Evolutionary conservation across 1,140 invertebrate genomes (phyloP).

Genomic region (Vanessa tameamea): DNA sequence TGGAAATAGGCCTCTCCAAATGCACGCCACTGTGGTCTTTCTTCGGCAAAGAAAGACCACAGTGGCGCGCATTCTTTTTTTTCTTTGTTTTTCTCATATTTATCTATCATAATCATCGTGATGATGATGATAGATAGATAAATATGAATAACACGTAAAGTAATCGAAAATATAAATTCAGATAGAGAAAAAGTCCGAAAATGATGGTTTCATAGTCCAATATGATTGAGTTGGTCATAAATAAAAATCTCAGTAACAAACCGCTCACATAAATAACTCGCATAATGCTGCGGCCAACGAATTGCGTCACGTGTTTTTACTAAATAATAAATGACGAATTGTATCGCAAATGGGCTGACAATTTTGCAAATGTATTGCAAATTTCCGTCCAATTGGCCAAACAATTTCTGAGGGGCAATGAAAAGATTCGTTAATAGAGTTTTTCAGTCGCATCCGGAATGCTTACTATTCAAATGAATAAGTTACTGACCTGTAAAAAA

Average conservation of each 20-base stretch:
- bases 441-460: constrained; percentile 22
- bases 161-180: not conserved
- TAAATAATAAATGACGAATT: constrained; percentile 33
- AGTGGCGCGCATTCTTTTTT: too few relatives aligned
- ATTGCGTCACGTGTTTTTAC: constrained; percentile 28
- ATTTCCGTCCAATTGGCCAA: constrained; percentile 30
- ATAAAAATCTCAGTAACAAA: constrained; percentile 24
- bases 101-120: too few relatives aligned
- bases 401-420: constrained; percentile 16
- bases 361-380: constrained; percentile 35
- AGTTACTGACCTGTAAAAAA: constrained; percentile 7
- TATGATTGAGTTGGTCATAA: constrained; percentile 20
- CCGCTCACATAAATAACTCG: constrained; percentile 28
- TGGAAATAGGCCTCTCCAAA: too few relatives aligned
- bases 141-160: not conserved
- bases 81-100: too few relatives aligned
- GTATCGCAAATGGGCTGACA: constrained; percentile 30
- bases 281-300: constrained; percentile 18
- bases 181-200: not conserved
- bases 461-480: constrained; percentile 13
- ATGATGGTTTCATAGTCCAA: constrained; percentile 9
- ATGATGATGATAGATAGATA: too few relatives aligned
- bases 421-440: constrained; percentile 26
- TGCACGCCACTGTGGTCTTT: too few relatives aligned
- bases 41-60: too few relatives aligned